phyloP scores from a whole-genome alignment of 2,113 vertebrate genomes.

The Ameiurus melas region DNA sequence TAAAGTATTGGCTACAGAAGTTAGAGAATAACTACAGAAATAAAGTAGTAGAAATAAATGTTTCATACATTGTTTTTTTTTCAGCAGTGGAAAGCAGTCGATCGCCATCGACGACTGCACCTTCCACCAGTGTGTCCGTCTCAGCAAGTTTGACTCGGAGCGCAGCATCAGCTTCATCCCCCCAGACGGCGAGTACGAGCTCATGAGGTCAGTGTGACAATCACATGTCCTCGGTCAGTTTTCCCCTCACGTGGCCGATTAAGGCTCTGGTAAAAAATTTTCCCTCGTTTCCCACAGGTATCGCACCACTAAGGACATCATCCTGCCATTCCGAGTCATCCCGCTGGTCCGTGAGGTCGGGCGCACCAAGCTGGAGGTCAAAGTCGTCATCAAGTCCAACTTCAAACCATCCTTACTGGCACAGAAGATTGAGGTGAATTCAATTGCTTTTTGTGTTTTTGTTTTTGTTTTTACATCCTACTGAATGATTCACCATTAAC shows the following conservation, averaged over 20 bases:
- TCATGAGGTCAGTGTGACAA: slow-evolving; percentile 85
- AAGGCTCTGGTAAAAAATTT: not conserved
- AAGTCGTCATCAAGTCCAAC: slow-evolving; percentile 99
- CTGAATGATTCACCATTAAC: not conserved
- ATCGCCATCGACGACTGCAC: slow-evolving; percentile 99
- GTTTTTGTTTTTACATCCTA: not conserved
- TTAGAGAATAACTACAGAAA: too few species aligned
- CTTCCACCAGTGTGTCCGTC: slow-evolving; percentile 97
- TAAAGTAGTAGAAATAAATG: too few species aligned
- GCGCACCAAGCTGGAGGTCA: slow-evolving; percentile 96
- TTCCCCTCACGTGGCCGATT: too few species aligned
- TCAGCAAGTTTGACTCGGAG: slow-evolving; percentile 99
- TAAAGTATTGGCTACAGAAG: too few species aligned
- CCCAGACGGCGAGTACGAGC: slow-evolving; percentile 97
- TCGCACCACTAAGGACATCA: slow-evolving; percentile 99
- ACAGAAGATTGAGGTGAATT: slow-evolving; percentile 96
- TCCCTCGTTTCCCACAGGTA: slow-evolving; percentile 74
- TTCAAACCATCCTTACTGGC: slow-evolving; percentile 97
- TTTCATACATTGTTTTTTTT: not conserved
- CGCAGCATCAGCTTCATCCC: slow-evolving; percentile 99
- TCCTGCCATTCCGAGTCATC: slow-evolving; percentile 97
- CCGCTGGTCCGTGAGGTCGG: slow-evolving; percentile 96
- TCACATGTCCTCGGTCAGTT: too few species aligned
- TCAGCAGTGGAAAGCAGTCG: slow-evolving; percentile 91
- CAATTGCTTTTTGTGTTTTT: not conserved